Evolutionary conservation across 1,140 invertebrate species (phyloP).

Genomic region (Orchesella cincta): DNA sequence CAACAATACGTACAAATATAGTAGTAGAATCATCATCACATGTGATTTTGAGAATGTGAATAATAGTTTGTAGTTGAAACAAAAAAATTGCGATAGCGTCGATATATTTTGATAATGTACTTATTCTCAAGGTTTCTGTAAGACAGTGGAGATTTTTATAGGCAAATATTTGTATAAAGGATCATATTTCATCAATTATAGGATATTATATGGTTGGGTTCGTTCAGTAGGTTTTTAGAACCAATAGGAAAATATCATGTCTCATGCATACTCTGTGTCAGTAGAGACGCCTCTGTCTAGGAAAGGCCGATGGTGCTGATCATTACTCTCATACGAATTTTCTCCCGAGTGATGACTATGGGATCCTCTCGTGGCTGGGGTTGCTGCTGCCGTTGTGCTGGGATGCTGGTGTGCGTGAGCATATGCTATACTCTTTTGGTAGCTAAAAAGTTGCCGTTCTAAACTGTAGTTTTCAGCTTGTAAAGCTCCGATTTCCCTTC

Average conservation of each 20-base stretch:
- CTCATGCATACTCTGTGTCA: constrained; percentile 74
- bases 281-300: constrained; percentile 67
- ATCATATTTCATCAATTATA: not conserved
- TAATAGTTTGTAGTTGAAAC: too few species aligned
- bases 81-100: too few species aligned
- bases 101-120: too few species aligned
- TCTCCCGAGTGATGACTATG: constrained; percentile 50
- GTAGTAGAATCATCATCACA: too few species aligned
- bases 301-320: constrained; percentile 53
- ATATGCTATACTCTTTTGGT: constrained; percentile 80
- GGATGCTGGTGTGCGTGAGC: constrained; percentile 55
- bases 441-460: constrained; percentile 82
- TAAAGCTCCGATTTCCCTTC: constrained; percentile 76
- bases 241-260: constrained; percentile 21
- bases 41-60: too few species aligned
- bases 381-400: constrained; percentile 3
- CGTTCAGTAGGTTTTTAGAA: constrained; percentile 2
- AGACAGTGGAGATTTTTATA: too few species aligned
- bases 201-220: too few species aligned
- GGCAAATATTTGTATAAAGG: constrained; percentile 4
- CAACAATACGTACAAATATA: too few species aligned
- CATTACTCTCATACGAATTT: constrained; percentile 49
- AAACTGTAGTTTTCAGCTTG: constrained; percentile 84
- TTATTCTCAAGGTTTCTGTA: too few species aligned
- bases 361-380: not conserved